Evolutionary conservation across 1,140 invertebrate species (phyloP).

Genomic region (Melipona quadrifasciata): DNA sequence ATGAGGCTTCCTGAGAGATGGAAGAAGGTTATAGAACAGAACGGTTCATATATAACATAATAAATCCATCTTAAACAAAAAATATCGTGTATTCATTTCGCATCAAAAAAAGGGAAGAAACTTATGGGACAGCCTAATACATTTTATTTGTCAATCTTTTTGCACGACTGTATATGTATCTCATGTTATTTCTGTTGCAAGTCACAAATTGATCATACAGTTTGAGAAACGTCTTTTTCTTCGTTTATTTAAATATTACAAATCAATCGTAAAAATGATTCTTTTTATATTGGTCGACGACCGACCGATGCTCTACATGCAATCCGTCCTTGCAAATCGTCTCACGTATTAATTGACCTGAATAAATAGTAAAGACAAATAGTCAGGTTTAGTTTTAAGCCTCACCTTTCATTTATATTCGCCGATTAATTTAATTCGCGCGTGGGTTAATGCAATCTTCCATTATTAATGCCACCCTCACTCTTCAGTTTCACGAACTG

Average conservation of each 20-base stretch:
- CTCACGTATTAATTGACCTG: slow-evolving; percentile 37
- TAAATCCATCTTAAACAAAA: too few relatives aligned
- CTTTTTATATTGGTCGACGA: background rate
- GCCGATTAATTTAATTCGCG: slow-evolving; percentile 11
- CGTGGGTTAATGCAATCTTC: background rate
- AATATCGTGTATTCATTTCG: too few relatives aligned
- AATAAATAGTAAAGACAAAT: slow-evolving; percentile 27
- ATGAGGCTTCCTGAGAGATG: too few relatives aligned
- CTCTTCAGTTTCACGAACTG: background rate
- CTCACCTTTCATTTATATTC: slow-evolving; percentile 39
- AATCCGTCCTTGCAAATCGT: slow-evolving; percentile 25
- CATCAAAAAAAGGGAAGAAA: too few relatives aligned
- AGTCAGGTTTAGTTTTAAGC: background rate
- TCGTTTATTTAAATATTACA: background rate
- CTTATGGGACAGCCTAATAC: too few relatives aligned
- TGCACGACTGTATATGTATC: too few relatives aligned
- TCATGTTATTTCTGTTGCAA: too few relatives aligned
- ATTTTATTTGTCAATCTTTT: too few relatives aligned
- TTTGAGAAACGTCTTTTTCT: background rate
- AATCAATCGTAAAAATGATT: background rate
- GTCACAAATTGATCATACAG: too few relatives aligned
- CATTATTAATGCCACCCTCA: background rate
- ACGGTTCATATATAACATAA: too few relatives aligned
- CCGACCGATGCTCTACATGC: background rate
- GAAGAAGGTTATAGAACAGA: too few relatives aligned